phyloP scores from a whole-genome alignment of 2,113 vertebrate species.

The Grammomys dolichurus region DNA sequence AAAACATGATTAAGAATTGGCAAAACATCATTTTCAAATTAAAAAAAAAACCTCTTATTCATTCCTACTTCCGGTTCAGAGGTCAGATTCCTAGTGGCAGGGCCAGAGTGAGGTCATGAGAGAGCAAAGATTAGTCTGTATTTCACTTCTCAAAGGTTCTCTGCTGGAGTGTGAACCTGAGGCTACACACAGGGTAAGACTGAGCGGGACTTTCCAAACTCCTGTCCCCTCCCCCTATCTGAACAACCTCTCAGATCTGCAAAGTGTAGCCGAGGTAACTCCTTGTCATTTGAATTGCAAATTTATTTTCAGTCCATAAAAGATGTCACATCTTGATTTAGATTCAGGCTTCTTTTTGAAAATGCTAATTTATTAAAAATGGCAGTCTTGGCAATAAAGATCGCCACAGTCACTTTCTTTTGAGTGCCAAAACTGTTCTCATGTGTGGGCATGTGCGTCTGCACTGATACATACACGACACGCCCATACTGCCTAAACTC shows the following conservation, averaged over 20 bases:
- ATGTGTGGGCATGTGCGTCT: background rate
- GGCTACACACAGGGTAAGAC: background rate
- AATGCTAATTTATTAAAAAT: conserved; percentile 26
- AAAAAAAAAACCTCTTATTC: background rate
- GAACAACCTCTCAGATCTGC: background rate
- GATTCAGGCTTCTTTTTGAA: conserved; percentile 23
- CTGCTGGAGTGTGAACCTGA: background rate
- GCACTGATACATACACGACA: background rate
- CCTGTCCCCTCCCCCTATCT: background rate
- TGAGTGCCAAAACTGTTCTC: background rate
- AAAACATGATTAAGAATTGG: background rate
- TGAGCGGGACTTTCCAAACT: background rate
- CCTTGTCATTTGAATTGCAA: conserved; percentile 29
- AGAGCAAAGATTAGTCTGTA: background rate
- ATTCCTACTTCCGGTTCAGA: conserved; percentile 33
- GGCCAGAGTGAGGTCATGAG: background rate
- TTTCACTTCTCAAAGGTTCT: background rate
- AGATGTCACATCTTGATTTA: background rate
- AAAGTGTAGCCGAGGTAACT: conserved; percentile 16
- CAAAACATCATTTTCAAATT: background rate
- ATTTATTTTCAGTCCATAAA: background rate
- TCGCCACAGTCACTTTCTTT: conserved; percentile 19
- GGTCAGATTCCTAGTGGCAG: conserved; percentile 26
- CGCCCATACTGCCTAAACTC: background rate
- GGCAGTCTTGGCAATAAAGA: conserved; percentile 12